A percentile compares a stretch with the other conserved stretches of the same genome.
These are phyloP conservation scores for Andricus grossulariae DNA, from an alignment of 1,140 invertebrate genomes.

Conservation along the genomic window DNA sequence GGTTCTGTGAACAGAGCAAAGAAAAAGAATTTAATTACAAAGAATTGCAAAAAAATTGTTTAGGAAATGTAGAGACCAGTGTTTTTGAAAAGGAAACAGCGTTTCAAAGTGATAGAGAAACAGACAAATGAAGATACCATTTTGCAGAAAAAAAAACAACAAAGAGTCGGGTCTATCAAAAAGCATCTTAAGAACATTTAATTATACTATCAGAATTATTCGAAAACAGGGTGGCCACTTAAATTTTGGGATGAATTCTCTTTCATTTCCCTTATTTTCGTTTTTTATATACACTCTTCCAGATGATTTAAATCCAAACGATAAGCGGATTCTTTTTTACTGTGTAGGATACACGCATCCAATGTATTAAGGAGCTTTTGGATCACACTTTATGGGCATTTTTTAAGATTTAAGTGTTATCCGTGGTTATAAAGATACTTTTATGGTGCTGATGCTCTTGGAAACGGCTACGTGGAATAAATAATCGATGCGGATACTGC, in stretches of 20 bases:
- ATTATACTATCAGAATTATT: no score
- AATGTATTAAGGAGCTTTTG: constrained; percentile 46
- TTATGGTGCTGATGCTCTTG: constrained; percentile 35
- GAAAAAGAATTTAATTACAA: constrained; percentile 34
- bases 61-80: not conserved
- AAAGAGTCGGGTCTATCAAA: no score
- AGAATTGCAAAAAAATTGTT: not conserved
- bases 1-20: constrained; percentile 84
- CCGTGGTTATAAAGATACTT: constrained; percentile 43
- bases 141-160: no score
- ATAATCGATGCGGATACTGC: constrained; percentile 24
- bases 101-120: not conserved
- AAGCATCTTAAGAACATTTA: no score
- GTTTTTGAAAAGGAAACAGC: not conserved
- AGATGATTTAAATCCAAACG: no score
- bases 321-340: no score
- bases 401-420: constrained; percentile 39
- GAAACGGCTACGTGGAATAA: constrained; percentile 25
- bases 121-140: constrained; percentile 11
- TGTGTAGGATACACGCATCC: not conserved
- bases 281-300: no score
- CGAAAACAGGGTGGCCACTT: no score
- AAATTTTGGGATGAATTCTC: no score
- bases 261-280: no score
- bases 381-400: constrained; percentile 43